Percentiles rank a stretch among this genome's conserved stretches.
Evolutionary conservation across 92 coral and sea anemone genomes (phyloP).

Genomic region (Phenganax subtilis): DNA sequence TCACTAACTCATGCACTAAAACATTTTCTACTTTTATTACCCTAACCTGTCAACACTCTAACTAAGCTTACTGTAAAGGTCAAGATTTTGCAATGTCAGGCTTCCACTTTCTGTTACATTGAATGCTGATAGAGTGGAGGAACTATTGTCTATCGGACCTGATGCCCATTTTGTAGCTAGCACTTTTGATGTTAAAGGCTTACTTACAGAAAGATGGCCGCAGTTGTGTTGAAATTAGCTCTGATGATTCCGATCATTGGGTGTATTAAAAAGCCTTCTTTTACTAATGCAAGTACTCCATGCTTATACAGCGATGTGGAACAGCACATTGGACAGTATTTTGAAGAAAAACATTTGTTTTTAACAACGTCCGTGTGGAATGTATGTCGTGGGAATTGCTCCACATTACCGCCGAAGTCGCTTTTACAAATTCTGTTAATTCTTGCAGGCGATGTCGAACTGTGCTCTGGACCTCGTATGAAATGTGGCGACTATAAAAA

Average conservation of each 20-base stretch:
- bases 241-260: neutral
- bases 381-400: neutral
- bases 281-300: neutral
- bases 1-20: no score
- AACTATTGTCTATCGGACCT: no score
- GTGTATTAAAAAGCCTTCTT: neutral
- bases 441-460: neutral
- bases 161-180: no score
- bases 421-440: slow-evolving; percentile 5
- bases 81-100: no score
- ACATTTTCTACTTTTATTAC: no score
- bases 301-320: neutral
- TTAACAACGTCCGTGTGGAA: slow-evolving; percentile 4
- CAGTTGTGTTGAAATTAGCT: neutral
- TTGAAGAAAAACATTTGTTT: neutral
- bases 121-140: no score
- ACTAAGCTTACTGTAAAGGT: no score
- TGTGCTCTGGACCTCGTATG: slow-evolving; percentile 10
- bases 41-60: no score
- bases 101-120: no score
- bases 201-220: neutral
- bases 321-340: neutral
- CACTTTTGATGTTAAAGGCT: no score
- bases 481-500: neutral
- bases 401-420: neutral